Base-by-base conservation (phyloP, 2,113 vertebrate species). In the Bufo bufo region DNA sequence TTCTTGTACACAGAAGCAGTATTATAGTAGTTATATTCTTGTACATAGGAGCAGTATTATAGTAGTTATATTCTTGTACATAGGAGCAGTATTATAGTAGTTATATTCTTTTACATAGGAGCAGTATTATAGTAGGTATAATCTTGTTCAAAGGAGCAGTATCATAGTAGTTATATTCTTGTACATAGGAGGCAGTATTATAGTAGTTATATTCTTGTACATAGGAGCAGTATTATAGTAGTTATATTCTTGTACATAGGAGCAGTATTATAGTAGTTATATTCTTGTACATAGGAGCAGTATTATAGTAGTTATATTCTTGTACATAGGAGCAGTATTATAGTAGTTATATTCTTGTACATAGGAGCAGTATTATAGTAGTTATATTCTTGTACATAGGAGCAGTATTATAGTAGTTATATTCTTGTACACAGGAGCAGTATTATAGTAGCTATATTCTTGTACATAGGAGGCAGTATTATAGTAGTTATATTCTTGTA, bases 381-480 rank as follows among this genome's bases (percentile, higher is more conserved):
- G 71, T 75, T 75, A 75, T 75, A 49, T 75, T 49, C 72, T 49
- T 49, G 72, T 74, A 74, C 5, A 74, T 74, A 74, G 71, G 43
- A 6, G 71, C 71, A 74, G 71, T 74, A 74, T 74, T 74, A 74
- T 74, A 74, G 71, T 74, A 74, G 71, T 74, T 74, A 74, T 74
- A 74, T 16, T 74, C 33, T 74, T 74, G 71, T 74, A 74, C 43
- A 74, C 17, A 74, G 71, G 71, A 17, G 71, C 71, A 74, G 71
- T 74, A 74, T 74, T 74, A 47, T 74, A 74, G 71, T 47, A 74
- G 20, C 47, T 45, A 74, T 74, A 74, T 74, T 74, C 71, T 74
- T 74, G 71, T 74, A 74, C 43, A 47, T 74, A 74, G 71, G 66
- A 33, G 65, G 66, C 23, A 71, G 66, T 71, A 71, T 71, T 71